These are phyloP conservation scores for Dreissena polymorpha DNA, from an alignment of 1,140 invertebrate genomes.

Conservation along the genomic window DNA sequence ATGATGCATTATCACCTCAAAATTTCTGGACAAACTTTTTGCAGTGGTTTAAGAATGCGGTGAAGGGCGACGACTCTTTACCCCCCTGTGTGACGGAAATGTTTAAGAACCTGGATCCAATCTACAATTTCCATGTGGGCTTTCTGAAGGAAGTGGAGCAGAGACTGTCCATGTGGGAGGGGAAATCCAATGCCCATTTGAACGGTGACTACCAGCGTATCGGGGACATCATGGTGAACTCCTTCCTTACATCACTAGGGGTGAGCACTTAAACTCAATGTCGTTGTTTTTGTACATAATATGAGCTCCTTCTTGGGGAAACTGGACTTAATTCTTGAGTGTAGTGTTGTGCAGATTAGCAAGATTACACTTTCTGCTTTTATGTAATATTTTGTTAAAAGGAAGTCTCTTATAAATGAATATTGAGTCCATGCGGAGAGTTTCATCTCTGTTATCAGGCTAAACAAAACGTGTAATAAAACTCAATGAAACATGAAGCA, in stretches of 20 bases:
- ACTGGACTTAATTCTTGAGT: no score
- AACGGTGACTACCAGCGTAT: slow-evolving; percentile 82
- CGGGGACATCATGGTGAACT: slow-evolving; percentile 86
- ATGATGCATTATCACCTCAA: no score
- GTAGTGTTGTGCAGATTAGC: no score
- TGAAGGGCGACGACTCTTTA: slow-evolving; percentile 82
- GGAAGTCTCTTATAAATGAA: no score
- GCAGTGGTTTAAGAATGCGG: slow-evolving; percentile 87
- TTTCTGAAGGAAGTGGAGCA: slow-evolving; percentile 87
- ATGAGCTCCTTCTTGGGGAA: no score
- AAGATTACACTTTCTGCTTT: no score
- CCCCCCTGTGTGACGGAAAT: slow-evolving; percentile 81
- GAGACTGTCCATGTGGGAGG: slow-evolving; percentile 84
- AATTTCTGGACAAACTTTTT: slow-evolving; percentile 55
- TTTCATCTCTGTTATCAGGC: no score
- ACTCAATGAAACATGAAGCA: no score
- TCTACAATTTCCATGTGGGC: slow-evolving; percentile 85
- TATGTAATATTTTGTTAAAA: no score
- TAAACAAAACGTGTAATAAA: no score
- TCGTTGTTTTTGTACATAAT: no score
- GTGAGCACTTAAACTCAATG: slow-evolving; percentile 51
- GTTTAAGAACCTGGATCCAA: slow-evolving; percentile 84
- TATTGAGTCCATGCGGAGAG: no score
- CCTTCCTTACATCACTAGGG: slow-evolving; percentile 79
- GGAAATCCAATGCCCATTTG: slow-evolving; percentile 81